Conservation (phyloP, 2,113 vertebrate species). For the Psilopsiagon aymara region DNA sequence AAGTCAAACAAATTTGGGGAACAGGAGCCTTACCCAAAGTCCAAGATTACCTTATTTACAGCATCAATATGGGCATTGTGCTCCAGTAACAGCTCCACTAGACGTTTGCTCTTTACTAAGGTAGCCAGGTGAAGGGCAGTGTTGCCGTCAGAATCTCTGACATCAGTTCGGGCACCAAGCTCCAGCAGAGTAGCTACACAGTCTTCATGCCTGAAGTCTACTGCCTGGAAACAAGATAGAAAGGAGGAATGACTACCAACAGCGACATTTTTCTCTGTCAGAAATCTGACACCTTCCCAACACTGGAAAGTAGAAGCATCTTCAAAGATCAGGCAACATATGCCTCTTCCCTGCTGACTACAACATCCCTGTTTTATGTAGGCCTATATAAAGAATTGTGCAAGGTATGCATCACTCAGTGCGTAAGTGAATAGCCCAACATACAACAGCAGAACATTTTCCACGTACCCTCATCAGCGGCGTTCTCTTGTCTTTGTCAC, state of each 20-base stretch:
- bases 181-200: conserved; percentile 81
- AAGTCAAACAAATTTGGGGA: not conserved
- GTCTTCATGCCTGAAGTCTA: conserved; percentile 81
- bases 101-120: conserved; percentile 59
- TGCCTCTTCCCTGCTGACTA: not conserved
- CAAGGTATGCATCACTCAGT: not conserved
- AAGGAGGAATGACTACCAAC: not conserved
- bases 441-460: not conserved
- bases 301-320: rapidly evolving
- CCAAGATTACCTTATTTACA: conserved; percentile 78
- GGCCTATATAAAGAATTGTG: not conserved
- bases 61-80: conserved; percentile 76
- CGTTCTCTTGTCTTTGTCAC: conserved; percentile 80
- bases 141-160: conserved; percentile 74
- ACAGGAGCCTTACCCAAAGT: not conserved
- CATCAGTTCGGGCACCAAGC: conserved; percentile 76
- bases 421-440: not conserved
- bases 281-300: not conserved
- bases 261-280: not conserved
- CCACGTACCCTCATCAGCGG: conserved; percentile 86
- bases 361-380: not conserved
- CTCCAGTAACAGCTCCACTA: conserved; percentile 77
- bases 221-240: conserved; percentile 74
- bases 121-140: conserved; percentile 85
- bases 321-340: not conserved